Percentiles rank a stretch among this genome's conserved stretches.
Evolutionary conservation across 2,797 vertebrate genomes (phyloP).

Genomic region (Okamejei kenojei): DNA sequence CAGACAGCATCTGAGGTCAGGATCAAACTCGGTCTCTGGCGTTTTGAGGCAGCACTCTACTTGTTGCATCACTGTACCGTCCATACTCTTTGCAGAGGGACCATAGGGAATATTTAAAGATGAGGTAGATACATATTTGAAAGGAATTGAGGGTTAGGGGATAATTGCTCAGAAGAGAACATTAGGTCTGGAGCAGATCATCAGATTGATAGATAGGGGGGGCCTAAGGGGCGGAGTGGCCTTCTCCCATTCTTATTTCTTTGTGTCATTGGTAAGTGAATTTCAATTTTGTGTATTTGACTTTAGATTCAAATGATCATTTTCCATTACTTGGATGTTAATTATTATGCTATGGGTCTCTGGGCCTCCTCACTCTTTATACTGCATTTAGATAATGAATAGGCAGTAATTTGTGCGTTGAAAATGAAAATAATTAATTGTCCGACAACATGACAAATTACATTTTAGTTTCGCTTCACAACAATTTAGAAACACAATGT

Average conservation of each 20-base stretch:
- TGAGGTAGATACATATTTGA: too few species aligned
- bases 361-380: background rate
- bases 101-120: too few species aligned
- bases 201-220: background rate
- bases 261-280: background rate
- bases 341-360: background rate
- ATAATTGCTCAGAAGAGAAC: background rate
- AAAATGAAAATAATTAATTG: conserved; percentile 23
- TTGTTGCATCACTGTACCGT: too few species aligned
- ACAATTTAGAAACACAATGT: conserved; percentile 21
- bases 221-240: background rate
- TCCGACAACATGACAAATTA: conserved; percentile 6
- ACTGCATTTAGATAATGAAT: background rate
- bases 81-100: too few species aligned
- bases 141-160: background rate
- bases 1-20: too few species aligned
- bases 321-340: background rate
- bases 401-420: background rate
- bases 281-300: background rate
- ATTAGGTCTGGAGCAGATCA: background rate
- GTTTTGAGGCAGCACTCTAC: too few species aligned
- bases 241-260: background rate
- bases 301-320: background rate
- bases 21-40: too few species aligned
- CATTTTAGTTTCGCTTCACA: conserved; percentile 1